Percentiles rank a stretch among this genome's conserved stretches.
phyloP scores from a whole-genome alignment of 1,140 invertebrate genomes.

The Argopecten irradians region DNA sequence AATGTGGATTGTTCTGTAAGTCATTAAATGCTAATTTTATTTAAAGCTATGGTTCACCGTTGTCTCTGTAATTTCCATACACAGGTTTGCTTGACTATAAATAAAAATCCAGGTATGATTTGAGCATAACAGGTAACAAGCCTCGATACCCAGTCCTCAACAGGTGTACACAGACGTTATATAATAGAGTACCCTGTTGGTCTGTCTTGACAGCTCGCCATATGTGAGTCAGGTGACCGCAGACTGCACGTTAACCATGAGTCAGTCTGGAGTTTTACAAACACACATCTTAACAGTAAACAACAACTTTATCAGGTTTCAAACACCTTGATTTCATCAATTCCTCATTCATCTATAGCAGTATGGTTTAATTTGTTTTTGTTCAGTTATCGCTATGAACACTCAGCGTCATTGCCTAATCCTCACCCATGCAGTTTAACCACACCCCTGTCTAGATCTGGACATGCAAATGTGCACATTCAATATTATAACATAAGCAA shows the following conservation, averaged over 20 bases:
- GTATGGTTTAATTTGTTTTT: too few species aligned
- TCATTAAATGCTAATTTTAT: neutral
- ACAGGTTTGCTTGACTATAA: neutral
- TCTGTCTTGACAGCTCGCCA: neutral
- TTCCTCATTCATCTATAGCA: too few species aligned
- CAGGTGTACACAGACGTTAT: slow-evolving; percentile 5
- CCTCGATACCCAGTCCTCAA: neutral
- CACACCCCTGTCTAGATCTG: too few species aligned
- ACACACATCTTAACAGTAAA: neutral
- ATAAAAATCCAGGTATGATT: slow-evolving; percentile 23
- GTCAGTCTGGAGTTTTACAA: neutral
- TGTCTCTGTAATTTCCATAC: neutral
- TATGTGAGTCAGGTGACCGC: neutral
- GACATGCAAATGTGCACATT: too few species aligned
- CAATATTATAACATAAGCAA: too few species aligned
- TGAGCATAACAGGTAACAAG: neutral
- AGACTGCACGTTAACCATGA: neutral
- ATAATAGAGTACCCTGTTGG: neutral
- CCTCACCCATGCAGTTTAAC: too few species aligned
- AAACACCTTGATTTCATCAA: too few species aligned
- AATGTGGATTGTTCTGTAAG: neutral
- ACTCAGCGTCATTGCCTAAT: too few species aligned
- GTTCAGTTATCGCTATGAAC: too few species aligned
- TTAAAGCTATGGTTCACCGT: neutral
- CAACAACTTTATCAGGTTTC: neutral